Percentiles rank a stretch among this genome's conserved stretches.
Evolutionary conservation across 2,113 vertebrate genomes (phyloP).

Genomic region (Cynocephalus volans): DNA sequence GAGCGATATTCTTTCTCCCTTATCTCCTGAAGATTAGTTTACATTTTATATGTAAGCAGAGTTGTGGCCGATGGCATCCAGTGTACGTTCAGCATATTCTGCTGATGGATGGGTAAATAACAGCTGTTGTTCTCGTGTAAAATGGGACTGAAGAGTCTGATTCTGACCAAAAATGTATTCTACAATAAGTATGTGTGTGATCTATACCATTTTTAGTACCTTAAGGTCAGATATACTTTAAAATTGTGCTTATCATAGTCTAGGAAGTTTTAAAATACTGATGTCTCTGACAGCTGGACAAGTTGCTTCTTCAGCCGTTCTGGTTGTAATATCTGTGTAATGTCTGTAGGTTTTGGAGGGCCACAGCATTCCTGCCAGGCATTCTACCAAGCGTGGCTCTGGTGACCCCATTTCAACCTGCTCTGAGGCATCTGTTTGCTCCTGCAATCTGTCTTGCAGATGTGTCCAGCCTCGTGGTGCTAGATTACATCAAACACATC

Average conservation of each 20-base stretch:
- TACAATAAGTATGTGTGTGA: too few species aligned
- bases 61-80: not conserved
- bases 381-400: not conserved
- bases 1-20: not conserved
- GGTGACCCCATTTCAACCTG: not conserved
- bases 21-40: not conserved
- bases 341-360: not conserved
- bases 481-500: not conserved
- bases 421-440: not conserved
- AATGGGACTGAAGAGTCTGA: not conserved
- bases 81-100: not conserved
- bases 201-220: not conserved
- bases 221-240: not conserved
- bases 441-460: not conserved
- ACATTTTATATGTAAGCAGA: not conserved
- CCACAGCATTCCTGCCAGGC: not conserved
- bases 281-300: not conserved
- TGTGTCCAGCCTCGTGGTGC: not conserved
- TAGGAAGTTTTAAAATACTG: not conserved
- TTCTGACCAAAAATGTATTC: not conserved
- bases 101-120: not conserved
- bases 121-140: not conserved
- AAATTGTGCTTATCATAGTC: not conserved
- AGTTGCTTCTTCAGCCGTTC: not conserved
- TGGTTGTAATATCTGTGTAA: not conserved